These are phyloP conservation scores for Ceratina calcarata DNA, from an alignment of 1,140 invertebrate species.

Conservation along the genomic window DNA sequence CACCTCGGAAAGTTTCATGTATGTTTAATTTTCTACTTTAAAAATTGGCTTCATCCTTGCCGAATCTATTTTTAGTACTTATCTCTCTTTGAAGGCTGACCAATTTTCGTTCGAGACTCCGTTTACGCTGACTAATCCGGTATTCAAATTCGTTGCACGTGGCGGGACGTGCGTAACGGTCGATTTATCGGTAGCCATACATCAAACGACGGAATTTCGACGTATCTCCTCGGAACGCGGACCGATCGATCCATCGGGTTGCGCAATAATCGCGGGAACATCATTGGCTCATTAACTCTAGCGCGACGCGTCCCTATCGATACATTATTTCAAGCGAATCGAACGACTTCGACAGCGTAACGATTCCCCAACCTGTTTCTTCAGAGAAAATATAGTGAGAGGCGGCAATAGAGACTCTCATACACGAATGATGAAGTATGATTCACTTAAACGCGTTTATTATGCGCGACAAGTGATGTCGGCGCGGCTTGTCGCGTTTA, in stretches of 20 bases:
- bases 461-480: slow-evolving; percentile 35
- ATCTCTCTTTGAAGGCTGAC: neutral
- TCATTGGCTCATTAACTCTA: slow-evolving; percentile 10
- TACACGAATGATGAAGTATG: slow-evolving; percentile 23
- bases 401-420: slow-evolving; percentile 23
- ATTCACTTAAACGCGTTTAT: slow-evolving; percentile 52
- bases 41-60: too few species aligned
- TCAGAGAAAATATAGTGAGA: too few species aligned
- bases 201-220: slow-evolving; percentile 31
- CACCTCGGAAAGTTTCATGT: neutral
- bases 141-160: neutral
- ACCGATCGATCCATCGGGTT: slow-evolving; percentile 7
- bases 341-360: neutral
- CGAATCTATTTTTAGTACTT: neutral
- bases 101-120: neutral
- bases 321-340: neutral
- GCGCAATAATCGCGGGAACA: slow-evolving; percentile 28
- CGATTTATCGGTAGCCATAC: slow-evolving; percentile 31
- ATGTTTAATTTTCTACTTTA: too few species aligned
- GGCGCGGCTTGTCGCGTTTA: slow-evolving; percentile 8
- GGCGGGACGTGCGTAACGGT: slow-evolving; percentile 10
- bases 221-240: neutral
- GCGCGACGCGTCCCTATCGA: neutral
- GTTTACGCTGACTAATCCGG: neutral
- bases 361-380: too few species aligned